Evolutionary conservation across 2,888 invertebrate genomes (phyloP), one percentile per base, ranked within the genome.

Genomic region (Zeuzera pyrina): DNA sequence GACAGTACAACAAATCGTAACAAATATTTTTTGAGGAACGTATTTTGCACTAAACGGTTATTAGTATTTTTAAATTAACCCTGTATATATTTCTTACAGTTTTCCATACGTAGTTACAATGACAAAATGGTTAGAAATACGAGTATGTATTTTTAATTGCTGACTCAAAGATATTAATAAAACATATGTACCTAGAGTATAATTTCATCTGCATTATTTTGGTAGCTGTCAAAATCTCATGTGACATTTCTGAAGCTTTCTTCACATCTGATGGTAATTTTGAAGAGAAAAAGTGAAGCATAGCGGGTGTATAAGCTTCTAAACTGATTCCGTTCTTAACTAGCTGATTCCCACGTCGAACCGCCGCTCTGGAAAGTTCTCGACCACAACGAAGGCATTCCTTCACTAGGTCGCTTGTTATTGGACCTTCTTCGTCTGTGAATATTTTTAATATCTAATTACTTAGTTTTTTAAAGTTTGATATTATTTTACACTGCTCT

Each of bases 371-470:
- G 28, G 71, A 53, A 2, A 81, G 48, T 31, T 81, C 77, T 2
- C 73, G 64, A 0, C 78, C 81, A 11, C 65, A 59, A 36, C 61
- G 59, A 3, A 72, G 47, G 24, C 74, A 73, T 35, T 83, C 81
- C 3, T 60, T 48, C 4, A 77, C 88, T 85, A 91, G 53, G 65
- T 87, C 52, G 78, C 85, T 44, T 66, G 85, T 51, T 66, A 87
- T 52, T 49, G 79, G 53, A 81, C 66, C 67, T 74, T 86, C 52
- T 72, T 85, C 57, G 85, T 76, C 55, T 71, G 63, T 22, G 11
- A 11, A 22, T n/a, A 22, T 3, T 22, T 4, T 22, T 22, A 22
- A 10, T 22, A 22, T 22, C 11, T n/a, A 1, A 10, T 8, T 11
- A 29, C 6, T n/a, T n/a, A n/a, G n/a, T n/a, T n/a, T n/a, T n/a